Base-by-base conservation (phyloP, 2,888 invertebrate species). In the Syrista parreyssii region DNA sequence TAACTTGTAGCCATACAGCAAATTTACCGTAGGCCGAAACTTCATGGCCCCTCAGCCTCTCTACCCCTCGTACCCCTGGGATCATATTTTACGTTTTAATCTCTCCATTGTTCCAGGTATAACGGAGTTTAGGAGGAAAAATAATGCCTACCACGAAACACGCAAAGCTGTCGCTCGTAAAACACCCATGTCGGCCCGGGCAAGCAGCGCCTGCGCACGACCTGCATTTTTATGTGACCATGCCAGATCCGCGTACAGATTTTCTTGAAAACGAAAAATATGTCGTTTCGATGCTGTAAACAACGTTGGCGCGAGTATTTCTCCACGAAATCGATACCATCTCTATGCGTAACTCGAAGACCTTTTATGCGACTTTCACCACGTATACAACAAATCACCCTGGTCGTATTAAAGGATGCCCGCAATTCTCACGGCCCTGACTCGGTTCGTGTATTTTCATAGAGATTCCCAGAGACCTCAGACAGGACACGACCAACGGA, bases 51-150 rank as follows among this genome's bases (percentile, higher is more conserved):
- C 23, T 23, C 23, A 23, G 23, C 23, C 55, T 55, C 55, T 55
- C 6, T 79, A 82, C 78, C 82, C 82, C 81, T 79, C 87, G 86
- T 83, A 85, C 86, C 84, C 87, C 81, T 80, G 87, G 87, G 88
- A 88, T 90, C 90, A 90, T 91, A 91, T 90, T 90, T 91, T 90
- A 90, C 86, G 88, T 91, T 91, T 90, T 90, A 90, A 91, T 91
- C 91, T 91, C 90, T 89, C 91, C 90, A 91, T 91, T 91, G 90
- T 91, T 91, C 89, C 90, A 87, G 88, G 89, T 89, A 90, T 90
- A 90, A 90, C 90, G 90, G 90, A 89, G 89, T 90, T 90, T 89
- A 89, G 88, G 89, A 89, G 89, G 87, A 90, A 90, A 90, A 90
- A 89, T 89, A 90, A 90, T 90, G 89, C 89, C 90, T 89, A 89